Base-by-base conservation (phyloP, 2,888 invertebrate genomes). In the Cataglyphis livida region DNA sequence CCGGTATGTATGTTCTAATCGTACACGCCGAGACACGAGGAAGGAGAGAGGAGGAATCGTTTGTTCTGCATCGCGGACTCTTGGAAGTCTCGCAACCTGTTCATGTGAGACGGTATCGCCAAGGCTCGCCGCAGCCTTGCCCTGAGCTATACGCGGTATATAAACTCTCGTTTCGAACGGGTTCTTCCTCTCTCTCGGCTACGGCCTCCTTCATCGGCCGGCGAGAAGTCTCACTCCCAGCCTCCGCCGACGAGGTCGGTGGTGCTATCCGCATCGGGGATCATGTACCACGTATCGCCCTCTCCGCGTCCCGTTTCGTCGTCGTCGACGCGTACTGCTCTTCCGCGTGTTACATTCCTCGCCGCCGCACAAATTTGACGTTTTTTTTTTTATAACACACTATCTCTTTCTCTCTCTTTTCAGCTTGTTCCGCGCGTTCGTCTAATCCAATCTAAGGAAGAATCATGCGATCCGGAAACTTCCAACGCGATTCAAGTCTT, bases 61-160 rank as follows among this genome's bases (percentile, higher is more conserved):
- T 90, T 90, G 90, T 90, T 90, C 90, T 89, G 90, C 90, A 90
- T 90, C 89, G 85, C 81, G 86, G 84, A 87, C 90, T 87, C 73
- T 88, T 86, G 85, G 84, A 90, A 89, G 90, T 83, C 85, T 48
- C 70, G 84, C 86, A 90, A 89, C 90, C 90, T 89, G 90, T 90
- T 90, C 90, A 83, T 81, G 85, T 82, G 85, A 89, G 91, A 91
- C 92, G 90, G 88, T 92, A 92, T 92, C 91, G 90, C 89, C n/a
- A 59, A 78, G 91, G 88, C 90, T 89, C 3, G 92, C 90, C 89
- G 84, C 87, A 90, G 89, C 87, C 87, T 87, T 86, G 88, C 87
- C 90, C 90, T 89, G 73, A 85, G 87, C 85, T 86, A 89, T 87
- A 87, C 90, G 85, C 86, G 87, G 90, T 87, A 89, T 90, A 89